Base-by-base conservation (phyloP, 2,888 invertebrate species). In the Euplagia quadripunctaria region DNA sequence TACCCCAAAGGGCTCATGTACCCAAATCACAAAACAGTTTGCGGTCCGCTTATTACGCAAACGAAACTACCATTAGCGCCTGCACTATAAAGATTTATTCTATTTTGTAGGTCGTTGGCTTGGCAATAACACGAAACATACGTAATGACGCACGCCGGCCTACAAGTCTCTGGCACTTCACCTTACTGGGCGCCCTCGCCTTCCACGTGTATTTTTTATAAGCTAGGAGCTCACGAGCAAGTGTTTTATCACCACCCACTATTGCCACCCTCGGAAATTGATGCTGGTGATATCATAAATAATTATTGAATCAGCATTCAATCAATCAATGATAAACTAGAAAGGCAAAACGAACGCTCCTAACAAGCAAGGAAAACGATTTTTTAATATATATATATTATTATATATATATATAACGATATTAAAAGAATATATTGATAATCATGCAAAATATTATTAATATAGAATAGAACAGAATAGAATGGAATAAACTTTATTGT, bases 121-220 rank as follows among this genome's bases (percentile, higher is more conserved):
- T 71, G 65, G 70, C 55, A 71, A 31, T 31, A 31, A 71, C 64
- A 55, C 55, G 20, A 17, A 64, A 41, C 52, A 42, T n/a, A 52
- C 20, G 70, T 51, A 55, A 55, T 71, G 70, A 71, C 70, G 70
- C 70, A 71, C 49, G 49, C 43, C 63, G 63, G 64, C 70, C 64
- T 51, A 70, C 64, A 70, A 70, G 49, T 70, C 41, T 63, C 49
- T 64, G 51, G 70, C 70, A 69, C 69, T 68, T 68, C 68, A 68
- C 55, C 55, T 68, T 20, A 42, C 51, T 55, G 43, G 55, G 42
- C 42, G 41, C 68, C 16, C 20, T 43, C 14, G 8, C 8, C 52
- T 14, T 55, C 3, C 42, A 43, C 31, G 51, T 51, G 31, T 51
- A 51, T 14, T 66, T 51, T 66, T 31, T 49, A 65, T 65, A 65